Evolutionary conservation across 2,888 invertebrate genomes (phyloP).

Genomic region (Dolichopus griseipennis): DNA sequence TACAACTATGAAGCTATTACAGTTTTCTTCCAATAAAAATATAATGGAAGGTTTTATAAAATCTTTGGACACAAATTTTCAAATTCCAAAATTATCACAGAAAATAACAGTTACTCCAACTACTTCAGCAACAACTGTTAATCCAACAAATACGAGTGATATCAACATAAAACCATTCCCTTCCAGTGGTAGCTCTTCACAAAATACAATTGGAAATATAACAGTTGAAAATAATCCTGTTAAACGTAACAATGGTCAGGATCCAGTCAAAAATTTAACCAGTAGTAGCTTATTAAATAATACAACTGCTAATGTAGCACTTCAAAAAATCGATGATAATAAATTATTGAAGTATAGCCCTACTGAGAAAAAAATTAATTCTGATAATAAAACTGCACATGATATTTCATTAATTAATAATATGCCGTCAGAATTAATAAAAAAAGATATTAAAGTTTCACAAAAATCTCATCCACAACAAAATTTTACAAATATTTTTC

Average conservation of each 20-base stretch:
- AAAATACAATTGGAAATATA: background rate
- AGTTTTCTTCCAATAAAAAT: slow-evolving; percentile 50
- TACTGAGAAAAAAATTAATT: background rate
- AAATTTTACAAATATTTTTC: background rate
- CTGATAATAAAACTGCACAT: background rate
- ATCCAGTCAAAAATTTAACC: background rate
- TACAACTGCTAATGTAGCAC: background rate
- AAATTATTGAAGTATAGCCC: too few relatives aligned
- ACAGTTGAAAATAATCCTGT: background rate
- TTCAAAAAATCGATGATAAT: background rate
- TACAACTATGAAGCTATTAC: slow-evolving; percentile 48
- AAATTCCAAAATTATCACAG: slow-evolving; percentile 69
- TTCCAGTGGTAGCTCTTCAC: background rate
- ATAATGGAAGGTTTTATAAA: slow-evolving; percentile 69
- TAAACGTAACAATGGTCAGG: background rate
- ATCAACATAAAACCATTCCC: too few relatives aligned
- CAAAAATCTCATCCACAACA: background rate
- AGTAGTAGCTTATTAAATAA: background rate
- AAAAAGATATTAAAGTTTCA: background rate
- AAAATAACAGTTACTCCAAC: background rate
- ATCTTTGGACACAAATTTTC: slow-evolving; percentile 71
- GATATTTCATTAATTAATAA: background rate
- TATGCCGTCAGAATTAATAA: background rate
- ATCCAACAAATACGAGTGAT: background rate
- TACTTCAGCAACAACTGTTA: background rate